These are phyloP conservation scores for Acleris literana DNA, from an alignment of 2,888 invertebrate genomes.

Conservation along the genomic window DNA sequence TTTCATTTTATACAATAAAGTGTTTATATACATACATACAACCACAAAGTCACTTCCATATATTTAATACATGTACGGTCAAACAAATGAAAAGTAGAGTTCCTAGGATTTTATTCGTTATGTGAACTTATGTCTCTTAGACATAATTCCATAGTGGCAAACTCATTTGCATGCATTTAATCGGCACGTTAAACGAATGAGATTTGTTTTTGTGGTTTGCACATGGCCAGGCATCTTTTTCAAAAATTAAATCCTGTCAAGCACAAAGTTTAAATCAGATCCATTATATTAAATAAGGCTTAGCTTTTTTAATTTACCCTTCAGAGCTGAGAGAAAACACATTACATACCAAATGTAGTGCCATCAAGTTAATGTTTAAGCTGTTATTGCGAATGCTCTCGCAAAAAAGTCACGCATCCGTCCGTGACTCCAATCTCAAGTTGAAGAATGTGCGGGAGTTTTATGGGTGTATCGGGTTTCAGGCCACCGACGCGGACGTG, in stretches of 20 bases:
- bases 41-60: too few species aligned
- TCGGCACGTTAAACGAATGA: too few species aligned
- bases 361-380: slow-evolving; percentile 26
- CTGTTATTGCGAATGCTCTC: slow-evolving; percentile 27
- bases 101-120: too few species aligned
- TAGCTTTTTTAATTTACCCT: slow-evolving; percentile 9
- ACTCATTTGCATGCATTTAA: too few species aligned
- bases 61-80: too few species aligned
- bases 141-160: too few species aligned
- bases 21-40: too few species aligned
- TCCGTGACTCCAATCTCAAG: slow-evolving; percentile 37
- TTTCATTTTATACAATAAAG: too few species aligned
- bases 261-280: neutral
- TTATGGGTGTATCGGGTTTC: slow-evolving; percentile 32
- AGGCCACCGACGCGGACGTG: slow-evolving; percentile 84
- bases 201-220: too few species aligned
- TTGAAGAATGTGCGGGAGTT: slow-evolving; percentile 22
- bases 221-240: neutral
- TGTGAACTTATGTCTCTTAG: too few species aligned
- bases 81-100: too few species aligned
- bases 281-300: neutral
- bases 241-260: neutral
- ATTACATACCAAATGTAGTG: slow-evolving; percentile 27
- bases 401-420: slow-evolving; percentile 36
- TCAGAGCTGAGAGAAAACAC: slow-evolving; percentile 9